Evolutionary conservation across 2,797 vertebrate species (phyloP).

Genomic region (Hydrophis major): DNA sequence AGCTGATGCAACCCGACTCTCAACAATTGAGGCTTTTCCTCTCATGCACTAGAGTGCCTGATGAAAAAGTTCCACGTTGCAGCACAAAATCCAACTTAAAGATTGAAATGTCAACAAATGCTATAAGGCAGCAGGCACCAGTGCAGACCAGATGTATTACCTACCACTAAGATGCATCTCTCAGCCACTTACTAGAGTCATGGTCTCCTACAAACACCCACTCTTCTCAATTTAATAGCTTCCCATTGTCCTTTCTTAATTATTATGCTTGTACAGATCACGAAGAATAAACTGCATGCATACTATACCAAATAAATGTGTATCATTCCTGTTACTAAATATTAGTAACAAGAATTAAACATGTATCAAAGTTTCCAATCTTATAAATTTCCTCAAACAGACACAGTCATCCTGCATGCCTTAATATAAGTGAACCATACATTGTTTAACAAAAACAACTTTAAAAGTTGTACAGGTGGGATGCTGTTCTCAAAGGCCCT

Average conservation of each 20-base stretch:
- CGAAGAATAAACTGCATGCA: neutral
- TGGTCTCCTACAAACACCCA: neutral
- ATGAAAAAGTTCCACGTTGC: slow-evolving; percentile 65
- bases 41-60: neutral
- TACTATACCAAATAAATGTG: neutral
- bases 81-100: slow-evolving; percentile 50
- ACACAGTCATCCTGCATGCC: neutral
- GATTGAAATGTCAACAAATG: neutral
- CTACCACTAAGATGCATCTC: neutral
- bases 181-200: neutral
- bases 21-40: neutral
- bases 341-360: neutral
- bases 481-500: neutral
- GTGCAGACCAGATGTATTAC: slow-evolving; percentile 27
- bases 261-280: neutral
- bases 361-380: neutral
- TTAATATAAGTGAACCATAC: neutral
- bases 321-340: neutral
- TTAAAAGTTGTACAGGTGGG: neutral
- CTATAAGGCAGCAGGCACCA: neutral
- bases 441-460: neutral
- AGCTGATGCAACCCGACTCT: slow-evolving; percentile 20
- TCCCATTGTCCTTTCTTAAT: neutral
- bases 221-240: neutral
- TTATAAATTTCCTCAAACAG: neutral